phyloP scores from a whole-genome alignment of 1,140 invertebrate species.

The Linepithema humile region DNA sequence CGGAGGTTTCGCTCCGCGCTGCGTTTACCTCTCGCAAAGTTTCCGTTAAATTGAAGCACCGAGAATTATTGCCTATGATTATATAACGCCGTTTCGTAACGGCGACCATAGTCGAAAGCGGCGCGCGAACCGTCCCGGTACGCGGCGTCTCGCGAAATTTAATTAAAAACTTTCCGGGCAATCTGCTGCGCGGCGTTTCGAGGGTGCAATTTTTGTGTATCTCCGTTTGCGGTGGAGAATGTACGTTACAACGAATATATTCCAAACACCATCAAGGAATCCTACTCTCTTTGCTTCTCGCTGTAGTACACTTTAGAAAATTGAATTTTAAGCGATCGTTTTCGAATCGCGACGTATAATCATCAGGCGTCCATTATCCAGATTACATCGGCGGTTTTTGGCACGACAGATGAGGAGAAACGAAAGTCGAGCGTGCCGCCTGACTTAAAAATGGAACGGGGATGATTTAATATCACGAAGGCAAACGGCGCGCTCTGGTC shows the following conservation, averaged over 20 bases:
- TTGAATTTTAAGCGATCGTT: slow-evolving; percentile 36
- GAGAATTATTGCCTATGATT: slow-evolving; percentile 54
- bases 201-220: slow-evolving; percentile 31
- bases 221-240: background rate
- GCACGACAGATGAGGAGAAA: background rate
- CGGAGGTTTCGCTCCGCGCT: slow-evolving; percentile 34
- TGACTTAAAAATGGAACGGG: background rate
- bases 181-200: background rate
- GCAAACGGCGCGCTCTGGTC: background rate
- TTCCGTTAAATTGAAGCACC: slow-evolving; percentile 54
- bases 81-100: slow-evolving; percentile 37
- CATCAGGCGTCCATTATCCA: slow-evolving; percentile 41
- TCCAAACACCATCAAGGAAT: background rate
- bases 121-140: slow-evolving; percentile 7
- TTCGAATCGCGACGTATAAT: slow-evolving; percentile 21
- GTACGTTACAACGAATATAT: background rate
- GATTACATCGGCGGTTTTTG: slow-evolving; percentile 51
- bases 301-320: slow-evolving; percentile 25
- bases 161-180: slow-evolving; percentile 51
- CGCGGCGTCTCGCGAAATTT: slow-evolving; percentile 35
- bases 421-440: background rate
- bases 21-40: slow-evolving; percentile 41
- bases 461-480: background rate
- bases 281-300: background rate
- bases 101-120: background rate